These are phyloP conservation scores for Channa argus DNA, from an alignment of 2,113 vertebrate species.

Conservation along the genomic window DNA sequence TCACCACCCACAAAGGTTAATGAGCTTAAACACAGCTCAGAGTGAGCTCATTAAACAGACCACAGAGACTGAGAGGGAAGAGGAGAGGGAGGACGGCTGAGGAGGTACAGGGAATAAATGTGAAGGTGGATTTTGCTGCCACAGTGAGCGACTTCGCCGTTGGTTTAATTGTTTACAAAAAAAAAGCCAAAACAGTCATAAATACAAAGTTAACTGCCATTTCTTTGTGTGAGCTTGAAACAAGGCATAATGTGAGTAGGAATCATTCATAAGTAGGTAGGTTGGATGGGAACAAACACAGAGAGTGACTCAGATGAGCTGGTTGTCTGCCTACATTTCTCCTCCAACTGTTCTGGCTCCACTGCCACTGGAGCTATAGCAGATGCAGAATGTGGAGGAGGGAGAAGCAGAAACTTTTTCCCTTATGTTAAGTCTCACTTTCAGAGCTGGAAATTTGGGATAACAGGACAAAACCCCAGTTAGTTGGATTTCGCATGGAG, in stretches of 20 bases:
- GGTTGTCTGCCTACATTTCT: conserved; percentile 29
- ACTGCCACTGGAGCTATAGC: neutral
- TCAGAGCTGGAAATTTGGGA: neutral
- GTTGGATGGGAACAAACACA: conserved; percentile 21
- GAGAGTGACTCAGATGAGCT: conserved; percentile 51
- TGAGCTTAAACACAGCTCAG: conserved; percentile 91
- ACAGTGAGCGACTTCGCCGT: neutral
- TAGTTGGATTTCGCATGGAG: neutral
- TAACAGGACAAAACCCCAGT: neutral
- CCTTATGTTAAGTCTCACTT: neutral
- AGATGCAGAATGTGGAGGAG: conserved; percentile 31
- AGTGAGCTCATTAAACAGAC: conserved; percentile 90
- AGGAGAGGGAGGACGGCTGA: conserved; percentile 32
- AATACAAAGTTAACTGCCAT: too few species aligned
- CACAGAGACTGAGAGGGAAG: conserved; percentile 60
- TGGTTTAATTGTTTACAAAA: neutral
- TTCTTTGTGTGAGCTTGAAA: neutral
- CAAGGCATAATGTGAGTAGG: neutral
- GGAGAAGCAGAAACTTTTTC: neutral
- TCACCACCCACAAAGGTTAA: conserved; percentile 88
- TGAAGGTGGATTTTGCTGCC: conserved; percentile 44
- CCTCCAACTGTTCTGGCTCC: conserved; percentile 17
- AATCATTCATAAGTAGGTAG: conserved; percentile 42
- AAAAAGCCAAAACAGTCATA: neutral
- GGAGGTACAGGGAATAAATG: conserved; percentile 19